A percentile compares a stretch with the other conserved stretches of the same genome.
Evolutionary conservation across 2,113 vertebrate species (phyloP).

Genomic region (Oxyura jamaicensis): DNA sequence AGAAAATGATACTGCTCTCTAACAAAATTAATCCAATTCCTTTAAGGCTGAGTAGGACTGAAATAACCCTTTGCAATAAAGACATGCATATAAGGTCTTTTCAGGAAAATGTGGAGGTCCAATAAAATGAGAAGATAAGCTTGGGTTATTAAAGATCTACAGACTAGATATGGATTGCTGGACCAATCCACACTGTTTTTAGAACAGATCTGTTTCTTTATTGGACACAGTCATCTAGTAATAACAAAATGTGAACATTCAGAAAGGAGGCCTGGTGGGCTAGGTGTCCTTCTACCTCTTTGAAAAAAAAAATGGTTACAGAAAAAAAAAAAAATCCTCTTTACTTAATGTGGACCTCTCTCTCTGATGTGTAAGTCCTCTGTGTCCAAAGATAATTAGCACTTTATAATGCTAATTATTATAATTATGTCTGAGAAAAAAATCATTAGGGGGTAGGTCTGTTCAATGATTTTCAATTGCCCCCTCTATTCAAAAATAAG

Average conservation of each 20-base stretch:
- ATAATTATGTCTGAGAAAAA: slow-evolving; percentile 88
- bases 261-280: slow-evolving; percentile 15
- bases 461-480: slow-evolving; percentile 85
- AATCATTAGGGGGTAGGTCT: slow-evolving; percentile 84
- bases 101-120: neutral
- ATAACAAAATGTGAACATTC: slow-evolving; percentile 2
- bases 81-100: slow-evolving; percentile 17
- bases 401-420: slow-evolving; percentile 88
- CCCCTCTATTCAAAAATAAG: slow-evolving; percentile 86
- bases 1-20: slow-evolving; percentile 11
- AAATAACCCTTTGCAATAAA: neutral
- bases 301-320: slow-evolving; percentile 56
- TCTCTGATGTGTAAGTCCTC: slow-evolving; percentile 81
- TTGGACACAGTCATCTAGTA: neutral
- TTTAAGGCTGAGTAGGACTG: neutral
- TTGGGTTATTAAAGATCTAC: neutral
- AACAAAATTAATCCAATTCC: slow-evolving; percentile 41
- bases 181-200: neutral
- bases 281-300: slow-evolving; percentile 66
- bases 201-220: neutral
- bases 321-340: slow-evolving; percentile 72
- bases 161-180: neutral
- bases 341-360: slow-evolving; percentile 82
- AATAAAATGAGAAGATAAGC: neutral
- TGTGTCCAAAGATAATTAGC: slow-evolving; percentile 86